Evolutionary conservation across 2,113 vertebrate species (phyloP), one percentile per base, ranked within the genome.

Genomic region (Hemibagrus wyckioides): DNA sequence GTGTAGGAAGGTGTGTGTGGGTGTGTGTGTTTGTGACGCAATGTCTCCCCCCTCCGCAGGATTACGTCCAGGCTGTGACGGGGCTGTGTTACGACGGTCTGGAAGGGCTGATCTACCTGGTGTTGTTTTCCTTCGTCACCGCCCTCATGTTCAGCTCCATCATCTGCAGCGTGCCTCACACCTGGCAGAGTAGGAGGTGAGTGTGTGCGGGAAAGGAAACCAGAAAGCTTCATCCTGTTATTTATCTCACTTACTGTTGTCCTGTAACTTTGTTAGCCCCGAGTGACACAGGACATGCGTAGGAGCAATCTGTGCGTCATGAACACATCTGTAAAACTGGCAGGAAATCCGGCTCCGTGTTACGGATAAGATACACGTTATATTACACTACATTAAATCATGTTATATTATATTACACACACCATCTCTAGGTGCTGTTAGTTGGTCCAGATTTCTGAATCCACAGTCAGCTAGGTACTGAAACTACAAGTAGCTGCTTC

Each of bases 141-240:
- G 98, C 98, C 2, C 97, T 99, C 90, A 99, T 99, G 98, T 98
- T 99, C 96, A 99, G 96, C 94, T 98, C 97, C 11, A 95, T 99
- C 13, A 93, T 99, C 87, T 99, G 98, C 96, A 99, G 97, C 0
- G 93, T 98, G 79, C 98, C 98, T 0, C 98, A 99, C 91, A 99
- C 98, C 84, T 99, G 98, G 98, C 96, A 97, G 77, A 94, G 94
- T 11, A 98, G 97, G 91, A 97, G 97, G 98, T 99, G 59, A 84
- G 71, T 57, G 30, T 48, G 52, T 52, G 28, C 39, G 1, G 9
- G 56, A 54, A 76, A 59, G 59, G 6, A 80, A 48, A 36, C 65
- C 48, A 19, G 41, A 65, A 65, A 65, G n/a, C 57, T 67, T 36
- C 61, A 41, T 86, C 61, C 77, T 80, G 75, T 67, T 80, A 44